Percentiles rank a stretch among this genome's conserved stretches.
These are phyloP conservation scores for Tetragnatha montana DNA, from an alignment of 2,888 invertebrate genomes.

Conservation along the genomic window DNA sequence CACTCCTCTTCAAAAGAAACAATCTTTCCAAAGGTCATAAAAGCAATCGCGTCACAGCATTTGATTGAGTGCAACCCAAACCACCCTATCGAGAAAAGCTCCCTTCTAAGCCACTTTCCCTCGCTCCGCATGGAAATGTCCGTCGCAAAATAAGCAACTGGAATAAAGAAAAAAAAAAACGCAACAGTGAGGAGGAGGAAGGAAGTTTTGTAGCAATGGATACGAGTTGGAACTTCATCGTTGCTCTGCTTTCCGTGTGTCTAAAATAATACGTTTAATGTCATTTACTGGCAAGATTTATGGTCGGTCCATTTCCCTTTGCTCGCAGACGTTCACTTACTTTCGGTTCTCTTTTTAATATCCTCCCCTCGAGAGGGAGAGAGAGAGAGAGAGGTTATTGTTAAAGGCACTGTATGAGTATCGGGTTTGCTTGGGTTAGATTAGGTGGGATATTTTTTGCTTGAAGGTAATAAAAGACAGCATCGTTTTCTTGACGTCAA, in stretches of 20 bases:
- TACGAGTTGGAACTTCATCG: conserved; percentile 51
- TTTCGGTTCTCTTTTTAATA: neutral
- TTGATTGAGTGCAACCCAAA: too few relatives aligned
- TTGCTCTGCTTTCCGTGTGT: conserved; percentile 39
- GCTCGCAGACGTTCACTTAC: neutral
- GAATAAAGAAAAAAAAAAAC: conserved; percentile 28
- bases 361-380: neutral
- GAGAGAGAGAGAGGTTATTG: neutral
- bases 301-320: conserved; percentile 28
- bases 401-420: neutral
- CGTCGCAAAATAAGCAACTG: conserved; percentile 35
- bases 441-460: neutral
- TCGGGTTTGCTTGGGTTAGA: too few relatives aligned
- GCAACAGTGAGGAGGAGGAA: conserved; percentile 12
- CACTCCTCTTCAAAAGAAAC: too few relatives aligned
- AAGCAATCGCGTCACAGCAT: too few relatives aligned
- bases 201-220: conserved; percentile 64
- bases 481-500: neutral
- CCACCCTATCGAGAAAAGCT: neutral
- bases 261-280: conserved; percentile 64
- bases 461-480: neutral
- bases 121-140: neutral
- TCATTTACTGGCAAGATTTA: conserved; percentile 61
- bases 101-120: conserved; percentile 20
- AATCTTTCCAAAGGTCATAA: too few relatives aligned